Conservation (phyloP, 2,888 invertebrate genomes). For the Oscheius sp. region DNA sequence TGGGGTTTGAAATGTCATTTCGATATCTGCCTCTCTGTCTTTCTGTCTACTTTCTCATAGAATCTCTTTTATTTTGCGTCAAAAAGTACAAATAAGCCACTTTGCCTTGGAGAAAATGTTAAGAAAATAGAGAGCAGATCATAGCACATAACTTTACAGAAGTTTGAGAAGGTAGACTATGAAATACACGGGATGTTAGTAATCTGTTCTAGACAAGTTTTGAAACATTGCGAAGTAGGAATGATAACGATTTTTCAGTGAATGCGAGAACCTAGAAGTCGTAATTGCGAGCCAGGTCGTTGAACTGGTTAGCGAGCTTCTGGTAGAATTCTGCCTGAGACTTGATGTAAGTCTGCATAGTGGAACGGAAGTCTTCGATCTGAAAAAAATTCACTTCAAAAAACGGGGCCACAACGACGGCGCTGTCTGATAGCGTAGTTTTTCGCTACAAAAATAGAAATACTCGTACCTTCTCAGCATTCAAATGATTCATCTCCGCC, state of each 20-base stretch:
- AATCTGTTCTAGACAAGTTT: background rate
- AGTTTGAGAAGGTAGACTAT: background rate
- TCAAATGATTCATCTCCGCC: conserved; percentile 94
- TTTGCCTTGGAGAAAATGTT: background rate
- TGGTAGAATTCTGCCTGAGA: conserved; percentile 93
- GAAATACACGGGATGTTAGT: no score
- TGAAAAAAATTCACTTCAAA: conserved; percentile 74
- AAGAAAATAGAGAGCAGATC: background rate
- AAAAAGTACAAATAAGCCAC: background rate
- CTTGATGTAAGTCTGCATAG: conserved; percentile 86
- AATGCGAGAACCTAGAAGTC: conserved; percentile 21
- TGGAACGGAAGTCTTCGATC: conserved; percentile 85
- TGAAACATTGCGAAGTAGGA: background rate
- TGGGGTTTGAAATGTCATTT: no score
- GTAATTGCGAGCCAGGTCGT: conserved; percentile 49
- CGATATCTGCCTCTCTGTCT: no score
- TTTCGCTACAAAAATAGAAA: background rate
- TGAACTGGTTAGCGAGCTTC: conserved; percentile 75
- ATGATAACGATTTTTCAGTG: background rate
- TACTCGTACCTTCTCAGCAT: conserved; percentile 78
- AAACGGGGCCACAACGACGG: no score
- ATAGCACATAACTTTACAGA: conserved; percentile 16
- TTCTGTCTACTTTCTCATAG: background rate
- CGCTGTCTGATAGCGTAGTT: background rate
- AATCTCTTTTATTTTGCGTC: conserved; percentile 1